phyloP scores from a whole-genome alignment of 1,140 invertebrate species.

The Oreohelix idahoensis region DNA sequence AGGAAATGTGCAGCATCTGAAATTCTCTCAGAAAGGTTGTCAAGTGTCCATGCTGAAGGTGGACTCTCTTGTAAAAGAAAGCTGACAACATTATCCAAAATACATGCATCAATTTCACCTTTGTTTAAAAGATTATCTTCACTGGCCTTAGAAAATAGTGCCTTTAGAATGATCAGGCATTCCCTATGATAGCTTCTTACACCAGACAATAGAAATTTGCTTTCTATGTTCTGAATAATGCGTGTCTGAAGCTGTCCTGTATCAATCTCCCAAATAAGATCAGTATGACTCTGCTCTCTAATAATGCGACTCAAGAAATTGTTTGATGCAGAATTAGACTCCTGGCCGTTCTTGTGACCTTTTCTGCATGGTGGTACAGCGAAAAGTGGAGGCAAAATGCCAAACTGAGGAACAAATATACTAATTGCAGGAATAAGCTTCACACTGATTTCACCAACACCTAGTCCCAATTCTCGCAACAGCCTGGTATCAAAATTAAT shows the following conservation, averaged over 20 bases:
- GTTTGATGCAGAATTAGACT: not conserved
- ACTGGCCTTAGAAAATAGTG: constrained; percentile 52
- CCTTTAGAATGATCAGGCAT: constrained; percentile 58
- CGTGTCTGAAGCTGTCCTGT: constrained; percentile 47
- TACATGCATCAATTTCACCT: constrained; percentile 51
- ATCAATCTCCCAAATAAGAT: constrained; percentile 57
- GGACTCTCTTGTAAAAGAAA: constrained; percentile 61
- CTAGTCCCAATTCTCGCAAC: constrained; percentile 53
- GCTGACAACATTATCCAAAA: constrained; percentile 56
- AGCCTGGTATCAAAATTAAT: constrained; percentile 57
- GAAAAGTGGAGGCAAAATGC: constrained; percentile 49
- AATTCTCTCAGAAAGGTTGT: constrained; percentile 53
- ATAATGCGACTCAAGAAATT: constrained; percentile 35
- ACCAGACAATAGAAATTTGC: constrained; percentile 46
- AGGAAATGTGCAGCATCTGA: constrained; percentile 64
- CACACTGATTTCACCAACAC: constrained; percentile 55
- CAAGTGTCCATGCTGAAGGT: constrained; percentile 55
- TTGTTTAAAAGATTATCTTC: constrained; percentile 53
- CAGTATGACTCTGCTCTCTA: constrained; percentile 9
- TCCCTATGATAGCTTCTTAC: constrained; percentile 51
- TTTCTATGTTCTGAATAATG: constrained; percentile 44
- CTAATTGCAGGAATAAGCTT: constrained; percentile 57
- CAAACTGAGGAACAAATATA: constrained; percentile 48
- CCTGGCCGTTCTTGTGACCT: constrained; percentile 25
- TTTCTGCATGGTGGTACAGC: constrained; percentile 47